phyloP scores from a whole-genome alignment of 2,888 invertebrate genomes.

The Dicyrtoma fusca region DNA sequence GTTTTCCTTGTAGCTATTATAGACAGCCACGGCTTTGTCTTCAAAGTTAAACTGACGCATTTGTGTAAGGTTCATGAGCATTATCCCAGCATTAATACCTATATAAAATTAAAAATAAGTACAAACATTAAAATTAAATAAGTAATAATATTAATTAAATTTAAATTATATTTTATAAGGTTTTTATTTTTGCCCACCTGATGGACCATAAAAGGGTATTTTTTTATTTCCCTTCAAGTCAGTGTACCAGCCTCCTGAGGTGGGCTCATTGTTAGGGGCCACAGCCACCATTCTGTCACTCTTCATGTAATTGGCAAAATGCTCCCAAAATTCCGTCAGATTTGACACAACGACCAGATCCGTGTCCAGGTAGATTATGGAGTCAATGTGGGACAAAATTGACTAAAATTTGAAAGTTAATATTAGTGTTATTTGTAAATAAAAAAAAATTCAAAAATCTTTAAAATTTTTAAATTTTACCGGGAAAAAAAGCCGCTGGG shows the following conservation, averaged over 20 bases:
- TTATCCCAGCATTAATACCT: too few relatives aligned
- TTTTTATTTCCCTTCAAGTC: slow-evolving; percentile 62
- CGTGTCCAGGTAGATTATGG: slow-evolving; percentile 89
- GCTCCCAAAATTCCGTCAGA: slow-evolving; percentile 79
- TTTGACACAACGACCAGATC: slow-evolving; percentile 87
- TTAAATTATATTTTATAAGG: slow-evolving; percentile 66
- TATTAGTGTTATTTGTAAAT: background rate
- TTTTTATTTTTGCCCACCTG: slow-evolving; percentile 65
- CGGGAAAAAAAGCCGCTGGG: slow-evolving; percentile 89
- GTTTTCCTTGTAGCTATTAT: too few relatives aligned
- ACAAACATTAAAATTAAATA: slow-evolving; percentile 77
- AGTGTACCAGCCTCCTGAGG: slow-evolving; percentile 92
- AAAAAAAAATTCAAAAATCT: background rate
- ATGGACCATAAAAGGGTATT: too few relatives aligned
- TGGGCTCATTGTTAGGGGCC: slow-evolving; percentile 86
- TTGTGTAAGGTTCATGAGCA: too few relatives aligned
- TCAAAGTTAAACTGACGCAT: too few relatives aligned
- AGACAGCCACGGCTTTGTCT: too few relatives aligned
- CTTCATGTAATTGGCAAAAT: slow-evolving; percentile 76
- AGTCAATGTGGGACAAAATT: slow-evolving; percentile 68
- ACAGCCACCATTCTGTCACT: slow-evolving; percentile 83
- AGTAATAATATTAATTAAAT: too few relatives aligned
- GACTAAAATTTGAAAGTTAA: background rate
- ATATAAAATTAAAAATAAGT: too few relatives aligned
- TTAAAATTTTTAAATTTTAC: slow-evolving; percentile 71